phyloP scores from a whole-genome alignment of 2,888 invertebrate genomes.

The Timema cristinae region DNA sequence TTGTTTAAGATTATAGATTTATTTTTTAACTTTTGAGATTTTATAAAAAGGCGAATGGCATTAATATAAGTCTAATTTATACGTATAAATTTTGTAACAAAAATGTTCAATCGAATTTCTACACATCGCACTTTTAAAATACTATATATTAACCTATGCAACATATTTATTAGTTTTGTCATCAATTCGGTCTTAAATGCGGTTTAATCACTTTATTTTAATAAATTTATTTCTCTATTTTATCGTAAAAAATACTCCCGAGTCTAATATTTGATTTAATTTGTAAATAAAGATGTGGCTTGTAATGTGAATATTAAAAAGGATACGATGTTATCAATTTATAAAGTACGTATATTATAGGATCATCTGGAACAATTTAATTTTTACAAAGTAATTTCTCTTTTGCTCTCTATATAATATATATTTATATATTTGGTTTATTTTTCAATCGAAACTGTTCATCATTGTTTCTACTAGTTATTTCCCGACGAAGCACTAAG shows the following conservation, averaged over 20 bases:
- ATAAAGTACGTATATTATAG: slow-evolving; percentile 26
- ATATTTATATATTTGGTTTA: background rate
- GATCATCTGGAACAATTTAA: slow-evolving; percentile 7
- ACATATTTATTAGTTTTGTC: slow-evolving; percentile 1
- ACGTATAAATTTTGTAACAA: slow-evolving; percentile 13
- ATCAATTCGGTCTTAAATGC: background rate
- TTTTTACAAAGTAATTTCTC: slow-evolving; percentile 10
- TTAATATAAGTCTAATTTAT: too few relatives aligned
- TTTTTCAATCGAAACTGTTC: slow-evolving; percentile 3
- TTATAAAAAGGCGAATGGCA: too few relatives aligned
- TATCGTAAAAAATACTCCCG: slow-evolving; percentile 27
- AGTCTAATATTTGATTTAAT: slow-evolving; percentile 22
- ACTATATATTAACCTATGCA: slow-evolving; percentile 1
- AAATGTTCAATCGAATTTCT: background rate
- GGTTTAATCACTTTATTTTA: background rate
- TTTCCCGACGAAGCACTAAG: slow-evolving; percentile 23
- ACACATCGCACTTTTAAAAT: too few relatives aligned
- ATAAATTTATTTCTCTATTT: slow-evolving; percentile 20
- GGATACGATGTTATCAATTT: slow-evolving; percentile 23
- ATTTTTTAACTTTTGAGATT: too few relatives aligned
- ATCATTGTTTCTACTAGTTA: slow-evolving; percentile 15
- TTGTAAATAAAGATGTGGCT: slow-evolving; percentile 24
- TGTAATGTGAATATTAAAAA: slow-evolving; percentile 23
- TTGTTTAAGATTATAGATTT: too few relatives aligned
- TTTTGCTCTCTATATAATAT: too few relatives aligned